Percentiles rank a stretch among this genome's conserved stretches.
phyloP scores from a whole-genome alignment of 2,888 invertebrate species.

The Thelaira solivaga region DNA sequence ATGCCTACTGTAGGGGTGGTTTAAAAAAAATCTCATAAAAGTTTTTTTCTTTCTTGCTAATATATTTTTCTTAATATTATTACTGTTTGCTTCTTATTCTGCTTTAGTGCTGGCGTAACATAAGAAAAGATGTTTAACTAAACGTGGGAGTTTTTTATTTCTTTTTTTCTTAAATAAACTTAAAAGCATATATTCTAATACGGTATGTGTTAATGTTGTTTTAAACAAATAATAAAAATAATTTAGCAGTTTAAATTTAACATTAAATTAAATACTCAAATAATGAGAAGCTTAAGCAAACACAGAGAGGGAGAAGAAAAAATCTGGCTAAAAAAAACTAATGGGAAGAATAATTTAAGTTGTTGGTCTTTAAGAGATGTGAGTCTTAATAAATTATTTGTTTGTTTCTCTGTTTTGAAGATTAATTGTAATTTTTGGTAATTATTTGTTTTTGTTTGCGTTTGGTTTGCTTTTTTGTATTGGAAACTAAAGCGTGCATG shows the following conservation, averaged over 20 bases:
- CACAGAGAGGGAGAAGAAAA: background rate
- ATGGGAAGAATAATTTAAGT: conserved; percentile 11
- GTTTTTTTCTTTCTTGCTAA: too few relatives aligned
- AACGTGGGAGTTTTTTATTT: conserved; percentile 44
- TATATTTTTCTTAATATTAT: too few relatives aligned
- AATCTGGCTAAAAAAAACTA: conserved; percentile 11
- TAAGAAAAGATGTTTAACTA: conserved; percentile 12
- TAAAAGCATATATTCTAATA: conserved; percentile 16
- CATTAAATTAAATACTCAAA: conserved; percentile 37
- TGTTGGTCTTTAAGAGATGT: background rate
- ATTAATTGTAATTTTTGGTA: conserved; percentile 38
- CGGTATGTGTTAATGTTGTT: background rate
- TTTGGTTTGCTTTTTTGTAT: background rate
- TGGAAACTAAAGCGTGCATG: background rate
- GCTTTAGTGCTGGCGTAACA: conserved; percentile 7
- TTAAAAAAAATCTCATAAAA: background rate
- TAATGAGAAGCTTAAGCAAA: conserved; percentile 29
- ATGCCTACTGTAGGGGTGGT: background rate
- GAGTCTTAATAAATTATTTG: too few relatives aligned
- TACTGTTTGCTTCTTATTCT: background rate
- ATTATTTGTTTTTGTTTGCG: conserved; percentile 4
- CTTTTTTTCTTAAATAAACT: background rate
- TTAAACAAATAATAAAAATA: conserved; percentile 36
- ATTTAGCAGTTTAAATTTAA: conserved; percentile 44
- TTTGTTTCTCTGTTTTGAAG: background rate